Percentiles rank a stretch among this genome's conserved stretches.
These are phyloP conservation scores for Drosophila pullipes DNA, from an alignment of 2,888 invertebrate species.

Conservation along the genomic window DNA sequence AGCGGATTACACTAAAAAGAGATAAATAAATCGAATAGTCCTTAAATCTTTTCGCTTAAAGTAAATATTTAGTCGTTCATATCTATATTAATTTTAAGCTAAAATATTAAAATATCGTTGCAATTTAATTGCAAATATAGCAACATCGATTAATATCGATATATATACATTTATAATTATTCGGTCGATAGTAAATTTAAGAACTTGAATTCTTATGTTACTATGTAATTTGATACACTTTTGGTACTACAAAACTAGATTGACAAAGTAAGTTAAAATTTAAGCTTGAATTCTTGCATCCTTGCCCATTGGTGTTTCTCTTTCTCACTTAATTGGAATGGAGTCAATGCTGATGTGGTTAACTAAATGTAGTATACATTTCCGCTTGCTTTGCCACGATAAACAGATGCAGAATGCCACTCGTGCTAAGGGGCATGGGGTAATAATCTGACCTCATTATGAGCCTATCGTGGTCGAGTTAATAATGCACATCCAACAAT, in stretches of 20 bases:
- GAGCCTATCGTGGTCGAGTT: conserved; percentile 74
- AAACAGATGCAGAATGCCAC: conserved; percentile 36
- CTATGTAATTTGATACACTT: background rate
- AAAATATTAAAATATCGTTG: background rate
- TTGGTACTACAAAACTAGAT: background rate
- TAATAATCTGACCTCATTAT: conserved; percentile 70
- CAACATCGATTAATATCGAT: background rate
- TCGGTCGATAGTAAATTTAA: background rate
- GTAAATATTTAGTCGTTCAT: background rate
- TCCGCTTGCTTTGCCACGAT: conserved; percentile 7
- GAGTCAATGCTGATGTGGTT: conserved; percentile 8
- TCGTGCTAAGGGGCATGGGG: conserved; percentile 48
- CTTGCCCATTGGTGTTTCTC: background rate
- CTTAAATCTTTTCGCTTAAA: background rate
- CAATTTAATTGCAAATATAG: background rate
- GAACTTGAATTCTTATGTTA: background rate
- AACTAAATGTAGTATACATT: conserved; percentile 16
- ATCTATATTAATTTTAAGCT: background rate
- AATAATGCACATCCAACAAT: conserved; percentile 79
- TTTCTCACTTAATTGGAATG: conserved; percentile 4
- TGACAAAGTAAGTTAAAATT: background rate
- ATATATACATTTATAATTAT: background rate
- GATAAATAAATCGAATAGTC: background rate
- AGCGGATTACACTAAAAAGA: background rate
- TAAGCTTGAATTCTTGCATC: background rate